Evolutionary conservation across 37 sponge, comb jelly and placozoan species (phyloP).

Genomic region (Chondrilla cf. caribensis): DNA sequence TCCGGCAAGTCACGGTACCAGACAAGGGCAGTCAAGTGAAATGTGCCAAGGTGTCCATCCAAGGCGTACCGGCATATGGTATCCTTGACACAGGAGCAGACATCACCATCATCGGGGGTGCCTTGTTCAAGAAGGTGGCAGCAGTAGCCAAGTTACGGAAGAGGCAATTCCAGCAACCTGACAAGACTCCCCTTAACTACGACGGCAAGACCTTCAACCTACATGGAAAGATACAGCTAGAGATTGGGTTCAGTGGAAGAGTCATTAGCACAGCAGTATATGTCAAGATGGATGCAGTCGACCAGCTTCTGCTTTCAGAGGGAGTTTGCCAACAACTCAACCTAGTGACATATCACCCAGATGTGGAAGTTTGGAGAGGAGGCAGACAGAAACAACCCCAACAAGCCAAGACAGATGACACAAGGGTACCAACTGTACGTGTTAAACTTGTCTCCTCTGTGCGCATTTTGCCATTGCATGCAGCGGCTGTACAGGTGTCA

Average conservation of each 20-base stretch:
- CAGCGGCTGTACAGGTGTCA: not conserved
- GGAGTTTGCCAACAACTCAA: conserved; percentile 53
- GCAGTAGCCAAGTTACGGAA: not conserved
- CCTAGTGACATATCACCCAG: conserved; percentile 33
- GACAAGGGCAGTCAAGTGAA: conserved; percentile 12
- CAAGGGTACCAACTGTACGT: not conserved
- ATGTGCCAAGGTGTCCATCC: conserved; percentile 12
- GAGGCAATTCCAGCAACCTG: conserved; percentile 16
- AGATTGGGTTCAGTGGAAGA: conserved; percentile 28
- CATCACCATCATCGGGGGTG: conserved; percentile 27
- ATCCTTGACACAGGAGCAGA: conserved; percentile 29
- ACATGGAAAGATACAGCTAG: conserved; percentile 42
- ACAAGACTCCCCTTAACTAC: conserved; percentile 35
- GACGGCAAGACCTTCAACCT: conserved; percentile 28
- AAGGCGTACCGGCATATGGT: conserved; percentile 24
- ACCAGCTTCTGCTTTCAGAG: conserved; percentile 50
- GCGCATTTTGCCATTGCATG: conserved; percentile 2
- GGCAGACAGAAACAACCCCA: not conserved
- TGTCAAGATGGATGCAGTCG: conserved; percentile 50
- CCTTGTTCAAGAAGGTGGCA: conserved; percentile 22
- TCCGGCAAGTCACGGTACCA: not conserved
- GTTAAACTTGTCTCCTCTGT: conserved; percentile 9
- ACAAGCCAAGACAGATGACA: not conserved
- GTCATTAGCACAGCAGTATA: conserved; percentile 18
- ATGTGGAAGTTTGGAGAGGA: conserved; percentile 25